phyloP scores from a whole-genome alignment of 2,113 vertebrate species.

The Gallinago media region DNA sequence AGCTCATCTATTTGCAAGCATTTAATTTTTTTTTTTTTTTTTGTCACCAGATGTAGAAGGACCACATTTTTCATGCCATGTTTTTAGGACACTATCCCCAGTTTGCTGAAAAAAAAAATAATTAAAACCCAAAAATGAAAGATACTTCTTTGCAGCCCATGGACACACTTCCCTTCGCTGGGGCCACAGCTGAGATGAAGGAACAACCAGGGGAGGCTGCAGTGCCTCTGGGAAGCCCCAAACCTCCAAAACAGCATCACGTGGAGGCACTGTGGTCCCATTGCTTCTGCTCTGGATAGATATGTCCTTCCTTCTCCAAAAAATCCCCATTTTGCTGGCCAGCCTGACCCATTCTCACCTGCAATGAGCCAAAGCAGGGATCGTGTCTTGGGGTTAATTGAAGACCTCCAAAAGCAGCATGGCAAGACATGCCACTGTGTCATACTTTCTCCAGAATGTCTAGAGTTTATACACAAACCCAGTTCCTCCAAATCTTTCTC shows the following conservation, averaged over 20 bases:
- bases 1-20: not conserved
- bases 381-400: not conserved
- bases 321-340: not conserved
- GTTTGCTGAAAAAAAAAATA: not conserved
- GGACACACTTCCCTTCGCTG: not conserved
- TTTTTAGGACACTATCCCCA: not conserved
- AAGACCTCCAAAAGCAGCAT: not conserved
- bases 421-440: not conserved
- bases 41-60: not conserved
- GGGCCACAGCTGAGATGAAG: not conserved
- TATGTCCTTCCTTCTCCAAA: not conserved
- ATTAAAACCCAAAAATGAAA: not conserved
- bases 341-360: not conserved
- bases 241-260: not conserved
- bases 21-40: accelerated
- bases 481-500: not conserved
- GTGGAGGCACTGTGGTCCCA: accelerated
- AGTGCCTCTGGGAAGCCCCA: not conserved
- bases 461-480: not conserved
- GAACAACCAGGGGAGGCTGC: not conserved
- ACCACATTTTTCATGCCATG: not conserved
- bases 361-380: not conserved
- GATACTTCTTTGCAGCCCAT: not conserved
- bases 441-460: not conserved
- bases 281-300: not conserved